phyloP scores from a whole-genome alignment of 1,140 invertebrate genomes.

The Uloborus diversus region DNA sequence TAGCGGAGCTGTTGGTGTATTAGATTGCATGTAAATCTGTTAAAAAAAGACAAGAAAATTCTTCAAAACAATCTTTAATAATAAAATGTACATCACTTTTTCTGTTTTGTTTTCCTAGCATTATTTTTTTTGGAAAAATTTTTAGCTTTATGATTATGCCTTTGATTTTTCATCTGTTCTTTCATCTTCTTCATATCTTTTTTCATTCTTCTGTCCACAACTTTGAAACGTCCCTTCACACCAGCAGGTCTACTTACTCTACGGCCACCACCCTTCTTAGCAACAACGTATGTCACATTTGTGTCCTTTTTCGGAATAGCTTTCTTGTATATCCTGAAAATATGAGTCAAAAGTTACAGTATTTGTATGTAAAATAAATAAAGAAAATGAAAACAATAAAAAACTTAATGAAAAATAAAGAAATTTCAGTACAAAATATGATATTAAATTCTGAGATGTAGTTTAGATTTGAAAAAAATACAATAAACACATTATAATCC shows the following conservation, averaged over 20 bases:
- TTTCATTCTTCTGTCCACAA: slow-evolving; percentile 96
- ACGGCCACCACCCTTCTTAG: slow-evolving; percentile 88
- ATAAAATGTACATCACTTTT: neutral
- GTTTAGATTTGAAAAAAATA: too few relatives aligned
- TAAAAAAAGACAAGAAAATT: too few relatives aligned
- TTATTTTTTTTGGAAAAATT: neutral
- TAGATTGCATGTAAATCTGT: too few relatives aligned
- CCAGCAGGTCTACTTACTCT: slow-evolving; percentile 80
- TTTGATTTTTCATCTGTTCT: neutral
- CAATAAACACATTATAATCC: too few relatives aligned
- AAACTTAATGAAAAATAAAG: too few relatives aligned
- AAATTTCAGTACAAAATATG: too few relatives aligned
- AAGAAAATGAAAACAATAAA: too few relatives aligned
- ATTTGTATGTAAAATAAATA: too few relatives aligned
- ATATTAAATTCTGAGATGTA: too few relatives aligned
- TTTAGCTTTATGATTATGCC: neutral
- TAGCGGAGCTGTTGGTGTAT: too few relatives aligned
- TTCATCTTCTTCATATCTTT: slow-evolving; percentile 74
- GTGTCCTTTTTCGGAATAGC: slow-evolving; percentile 78
- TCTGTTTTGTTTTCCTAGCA: neutral
- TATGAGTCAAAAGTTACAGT: too few relatives aligned
- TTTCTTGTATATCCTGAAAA: slow-evolving; percentile 88
- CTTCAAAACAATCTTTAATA: neutral
- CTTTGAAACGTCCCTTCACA: slow-evolving; percentile 90
- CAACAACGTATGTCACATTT: slow-evolving; percentile 92